Conservation (phyloP, 1,140 invertebrate genomes). For the Mesaphorura yosii region DNA sequence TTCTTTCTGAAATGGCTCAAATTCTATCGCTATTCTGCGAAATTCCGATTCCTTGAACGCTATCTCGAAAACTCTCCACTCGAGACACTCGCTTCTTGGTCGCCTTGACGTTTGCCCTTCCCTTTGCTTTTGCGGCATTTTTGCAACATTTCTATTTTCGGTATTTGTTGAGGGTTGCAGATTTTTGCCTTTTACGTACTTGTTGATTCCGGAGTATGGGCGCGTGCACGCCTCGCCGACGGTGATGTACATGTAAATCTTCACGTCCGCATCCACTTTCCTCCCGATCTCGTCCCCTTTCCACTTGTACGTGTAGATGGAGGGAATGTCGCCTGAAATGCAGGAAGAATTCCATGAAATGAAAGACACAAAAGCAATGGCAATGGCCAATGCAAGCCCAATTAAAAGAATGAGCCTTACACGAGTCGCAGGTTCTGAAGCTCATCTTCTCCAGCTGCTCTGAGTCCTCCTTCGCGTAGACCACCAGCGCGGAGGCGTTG, state of each 20-base stretch:
- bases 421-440: constrained; percentile 35
- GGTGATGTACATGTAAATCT: constrained; percentile 54
- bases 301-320: constrained; percentile 61
- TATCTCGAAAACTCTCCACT: no score
- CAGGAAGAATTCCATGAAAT: neutral
- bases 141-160: no score
- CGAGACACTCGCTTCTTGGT: no score
- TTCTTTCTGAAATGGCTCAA: no score
- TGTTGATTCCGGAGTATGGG: constrained; percentile 49
- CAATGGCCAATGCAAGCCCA: neutral
- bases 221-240: constrained; percentile 45
- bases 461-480: constrained; percentile 59
- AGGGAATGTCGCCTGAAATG: constrained; percentile 54
- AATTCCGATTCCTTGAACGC: no score
- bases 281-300: constrained; percentile 58
- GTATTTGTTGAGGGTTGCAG: no score
- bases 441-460: constrained; percentile 58
- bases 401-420: constrained; percentile 11
- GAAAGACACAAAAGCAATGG: neutral
- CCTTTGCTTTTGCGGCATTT: no score
- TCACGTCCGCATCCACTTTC: constrained; percentile 52
- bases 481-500: constrained; percentile 57
- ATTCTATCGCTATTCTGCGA: no score
- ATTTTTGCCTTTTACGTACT: no score
- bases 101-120: no score